phyloP scores from a whole-genome alignment of 2,797 vertebrate genomes.

The Hafferia zeledoni region DNA sequence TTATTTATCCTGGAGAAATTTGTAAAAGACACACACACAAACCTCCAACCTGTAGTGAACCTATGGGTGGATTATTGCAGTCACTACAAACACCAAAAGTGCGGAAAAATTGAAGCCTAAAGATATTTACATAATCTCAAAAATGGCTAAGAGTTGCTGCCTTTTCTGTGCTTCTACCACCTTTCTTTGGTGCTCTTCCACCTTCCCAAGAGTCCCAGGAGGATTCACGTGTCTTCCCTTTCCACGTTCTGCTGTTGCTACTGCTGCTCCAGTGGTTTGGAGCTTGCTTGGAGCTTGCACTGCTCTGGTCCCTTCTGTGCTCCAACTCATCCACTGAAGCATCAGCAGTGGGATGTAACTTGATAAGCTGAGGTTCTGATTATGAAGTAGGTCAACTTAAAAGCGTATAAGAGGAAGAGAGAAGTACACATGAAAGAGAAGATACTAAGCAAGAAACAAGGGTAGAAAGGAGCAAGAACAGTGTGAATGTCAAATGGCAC shows the following conservation, averaged over 20 bases:
- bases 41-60: background rate
- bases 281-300: fast-evolving
- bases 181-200: background rate
- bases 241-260: background rate
- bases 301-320: background rate
- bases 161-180: background rate
- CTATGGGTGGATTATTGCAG: background rate
- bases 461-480: background rate
- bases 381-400: background rate
- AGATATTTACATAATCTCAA: background rate
- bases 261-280: background rate
- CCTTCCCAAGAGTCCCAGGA: background rate
- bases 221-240: background rate
- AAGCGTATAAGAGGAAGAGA: background rate
- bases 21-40: background rate
- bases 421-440: background rate
- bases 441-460: background rate
- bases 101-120: background rate
- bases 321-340: background rate
- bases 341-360: background rate
- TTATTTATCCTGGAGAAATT: background rate
- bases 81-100: background rate
- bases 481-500: background rate
- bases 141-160: background rate
- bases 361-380: background rate